Conservation (phyloP, 1,140 invertebrate genomes). For the Hydropsyche tenuis region DNA sequence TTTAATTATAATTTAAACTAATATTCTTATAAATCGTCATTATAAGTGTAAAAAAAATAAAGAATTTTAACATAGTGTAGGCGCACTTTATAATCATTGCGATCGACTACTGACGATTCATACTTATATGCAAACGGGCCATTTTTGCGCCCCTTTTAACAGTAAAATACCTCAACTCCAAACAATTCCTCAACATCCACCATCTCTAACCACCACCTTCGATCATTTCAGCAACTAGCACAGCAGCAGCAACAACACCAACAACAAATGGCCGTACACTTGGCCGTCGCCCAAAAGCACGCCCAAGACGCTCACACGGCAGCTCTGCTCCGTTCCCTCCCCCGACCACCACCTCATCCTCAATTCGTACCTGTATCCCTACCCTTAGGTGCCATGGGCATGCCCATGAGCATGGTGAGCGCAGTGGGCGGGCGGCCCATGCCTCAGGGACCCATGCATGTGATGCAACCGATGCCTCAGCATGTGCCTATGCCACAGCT, state of each 20-base stretch:
- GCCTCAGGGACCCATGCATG: slow-evolving; percentile 69
- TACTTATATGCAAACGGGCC: too few species aligned
- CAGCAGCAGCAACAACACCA: slow-evolving; percentile 54
- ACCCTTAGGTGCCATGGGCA: slow-evolving; percentile 31
- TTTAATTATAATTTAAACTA: too few species aligned
- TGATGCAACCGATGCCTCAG: slow-evolving; percentile 71
- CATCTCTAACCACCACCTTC: too few species aligned
- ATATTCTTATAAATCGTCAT: too few species aligned
- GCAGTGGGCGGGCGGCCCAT: slow-evolving; percentile 50
- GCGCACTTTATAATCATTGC: too few species aligned
- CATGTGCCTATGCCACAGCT: slow-evolving; percentile 61
- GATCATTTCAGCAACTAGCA: slow-evolving; percentile 29
- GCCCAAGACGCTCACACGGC: slow-evolving; percentile 46
- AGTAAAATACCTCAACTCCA: not conserved
- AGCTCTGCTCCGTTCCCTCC: slow-evolving; percentile 40
- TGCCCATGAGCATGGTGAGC: slow-evolving; percentile 37
- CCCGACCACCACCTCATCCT: slow-evolving; percentile 39
- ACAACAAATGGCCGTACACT: slow-evolving; percentile 59
- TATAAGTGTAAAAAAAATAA: too few species aligned
- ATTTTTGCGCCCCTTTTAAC: too few species aligned
- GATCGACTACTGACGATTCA: too few species aligned
- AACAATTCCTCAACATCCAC: too few species aligned
- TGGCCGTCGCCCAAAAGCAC: slow-evolving; percentile 55
- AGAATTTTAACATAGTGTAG: too few species aligned
- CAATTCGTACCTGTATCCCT: slow-evolving; percentile 46